phyloP scores from a whole-genome alignment of 1,140 invertebrate genomes.

The Orchesella cincta region DNA sequence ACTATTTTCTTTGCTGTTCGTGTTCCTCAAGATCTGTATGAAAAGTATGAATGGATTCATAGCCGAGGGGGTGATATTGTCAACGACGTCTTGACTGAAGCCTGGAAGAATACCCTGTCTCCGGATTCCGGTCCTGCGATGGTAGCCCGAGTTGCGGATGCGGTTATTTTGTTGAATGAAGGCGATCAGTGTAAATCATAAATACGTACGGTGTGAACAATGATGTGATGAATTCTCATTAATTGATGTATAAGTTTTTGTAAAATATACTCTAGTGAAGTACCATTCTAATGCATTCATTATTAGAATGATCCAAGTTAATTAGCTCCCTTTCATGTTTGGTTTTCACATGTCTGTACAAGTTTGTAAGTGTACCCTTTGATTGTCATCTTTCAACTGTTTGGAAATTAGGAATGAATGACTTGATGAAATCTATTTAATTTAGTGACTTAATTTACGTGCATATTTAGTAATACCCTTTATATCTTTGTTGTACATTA shows the following conservation, averaged over 20 bases:
- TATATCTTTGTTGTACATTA: no score
- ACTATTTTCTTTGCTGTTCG: conserved; percentile 36
- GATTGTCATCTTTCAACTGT: not conserved
- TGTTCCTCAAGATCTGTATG: conserved; percentile 30
- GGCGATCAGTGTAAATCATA: conserved; percentile 35
- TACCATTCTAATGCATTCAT: not conserved
- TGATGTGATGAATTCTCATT: no score
- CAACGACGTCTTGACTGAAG: not conserved
- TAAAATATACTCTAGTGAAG: not conserved
- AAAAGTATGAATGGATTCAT: conserved; percentile 22
- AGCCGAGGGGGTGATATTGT: conserved; percentile 25
- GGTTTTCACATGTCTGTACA: not conserved
- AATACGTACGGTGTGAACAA: no score
- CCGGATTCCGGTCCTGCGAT: conserved; percentile 41
- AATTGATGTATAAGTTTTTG: not conserved
- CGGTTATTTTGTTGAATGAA: conserved; percentile 35
- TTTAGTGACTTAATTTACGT: no score
- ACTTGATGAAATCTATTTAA: no score
- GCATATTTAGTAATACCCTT: no score
- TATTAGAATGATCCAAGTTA: not conserved
- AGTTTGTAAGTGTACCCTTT: not conserved
- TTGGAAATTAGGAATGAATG: not conserved
- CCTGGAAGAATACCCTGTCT: conserved; percentile 23
- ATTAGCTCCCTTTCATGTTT: not conserved
- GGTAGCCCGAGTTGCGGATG: conserved; percentile 38